Conservation (phyloP, 2,888 invertebrate genomes). For the Acanthopleura granulata region DNA sequence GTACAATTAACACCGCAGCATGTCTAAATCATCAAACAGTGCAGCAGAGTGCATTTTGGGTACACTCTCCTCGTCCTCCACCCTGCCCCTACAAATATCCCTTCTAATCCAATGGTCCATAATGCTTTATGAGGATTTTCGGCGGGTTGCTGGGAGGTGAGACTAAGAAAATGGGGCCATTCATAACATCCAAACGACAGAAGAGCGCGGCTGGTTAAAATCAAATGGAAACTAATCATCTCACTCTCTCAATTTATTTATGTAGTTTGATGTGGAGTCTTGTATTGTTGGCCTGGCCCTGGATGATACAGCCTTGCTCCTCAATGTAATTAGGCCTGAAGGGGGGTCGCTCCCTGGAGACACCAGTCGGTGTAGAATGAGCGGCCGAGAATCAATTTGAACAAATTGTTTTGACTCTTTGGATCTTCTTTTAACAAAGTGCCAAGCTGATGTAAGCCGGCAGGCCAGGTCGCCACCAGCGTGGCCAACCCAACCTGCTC, state of each 20-base stretch:
- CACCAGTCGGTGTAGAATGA: slow-evolving; percentile 1
- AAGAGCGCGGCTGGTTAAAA: not conserved
- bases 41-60: too few species aligned
- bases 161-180: not conserved
- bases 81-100: too few species aligned
- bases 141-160: too few species aligned
- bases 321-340: slow-evolving; percentile 6
- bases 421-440: slow-evolving; percentile 3
- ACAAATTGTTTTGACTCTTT: slow-evolving; percentile 16
- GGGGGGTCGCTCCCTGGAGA: not conserved
- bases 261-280: slow-evolving; percentile 12
- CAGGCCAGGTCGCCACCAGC: not conserved
- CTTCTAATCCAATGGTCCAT: too few species aligned
- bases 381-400: slow-evolving; percentile 4
- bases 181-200: not conserved
- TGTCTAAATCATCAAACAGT: too few species aligned
- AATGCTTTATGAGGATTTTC: too few species aligned
- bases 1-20: too few species aligned
- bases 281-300: not conserved
- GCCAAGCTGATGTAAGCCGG: not conserved
- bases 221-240: slow-evolving; percentile 16
- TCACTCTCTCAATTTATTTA: slow-evolving; percentile 12
- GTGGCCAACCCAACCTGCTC: not conserved
- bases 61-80: too few species aligned
- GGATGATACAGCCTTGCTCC: not conserved